Conservation (phyloP, 2,797 vertebrate species). For the Mallotus villosus region DNA sequence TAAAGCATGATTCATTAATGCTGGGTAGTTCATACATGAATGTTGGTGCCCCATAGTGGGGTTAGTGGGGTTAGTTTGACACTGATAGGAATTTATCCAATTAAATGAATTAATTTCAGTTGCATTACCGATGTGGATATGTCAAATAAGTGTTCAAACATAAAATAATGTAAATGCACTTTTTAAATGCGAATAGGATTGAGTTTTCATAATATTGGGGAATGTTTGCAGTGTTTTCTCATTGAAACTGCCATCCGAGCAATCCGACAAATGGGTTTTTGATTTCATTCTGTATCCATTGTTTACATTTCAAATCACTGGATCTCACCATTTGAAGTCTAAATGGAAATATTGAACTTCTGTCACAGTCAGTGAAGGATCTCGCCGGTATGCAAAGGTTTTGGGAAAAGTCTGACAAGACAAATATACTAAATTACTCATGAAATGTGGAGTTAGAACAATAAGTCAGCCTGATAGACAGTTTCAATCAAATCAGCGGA, state of each 20-base stretch:
- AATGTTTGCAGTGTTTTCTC: conserved; percentile 10
- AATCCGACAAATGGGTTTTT: conserved; percentile 9
- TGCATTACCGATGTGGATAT: not conserved
- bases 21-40: conserved; percentile 53
- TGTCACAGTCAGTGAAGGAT: conserved; percentile 30
- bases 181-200: not conserved
- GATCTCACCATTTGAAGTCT: conserved; percentile 23
- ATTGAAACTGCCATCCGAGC: conserved; percentile 16
- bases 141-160: not conserved
- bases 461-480: conserved; percentile 59
- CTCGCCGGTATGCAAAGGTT: conserved; percentile 38
- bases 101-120: not conserved
- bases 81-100: no score
- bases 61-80: no score
- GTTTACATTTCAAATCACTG: conserved; percentile 29
- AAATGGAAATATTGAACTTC: conserved; percentile 54
- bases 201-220: conserved; percentile 8
- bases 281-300: not conserved
- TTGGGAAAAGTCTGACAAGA: conserved; percentile 46
- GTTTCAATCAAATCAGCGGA: conserved; percentile 62
- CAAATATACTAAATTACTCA: conserved; percentile 62
- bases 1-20: conserved; percentile 62
- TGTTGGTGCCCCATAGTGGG: not conserved
- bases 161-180: not conserved
- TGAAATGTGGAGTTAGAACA: conserved; percentile 44